Evolutionary conservation across 2,113 vertebrate genomes (phyloP).

Genomic region (Rhadina sibilatrix): DNA sequence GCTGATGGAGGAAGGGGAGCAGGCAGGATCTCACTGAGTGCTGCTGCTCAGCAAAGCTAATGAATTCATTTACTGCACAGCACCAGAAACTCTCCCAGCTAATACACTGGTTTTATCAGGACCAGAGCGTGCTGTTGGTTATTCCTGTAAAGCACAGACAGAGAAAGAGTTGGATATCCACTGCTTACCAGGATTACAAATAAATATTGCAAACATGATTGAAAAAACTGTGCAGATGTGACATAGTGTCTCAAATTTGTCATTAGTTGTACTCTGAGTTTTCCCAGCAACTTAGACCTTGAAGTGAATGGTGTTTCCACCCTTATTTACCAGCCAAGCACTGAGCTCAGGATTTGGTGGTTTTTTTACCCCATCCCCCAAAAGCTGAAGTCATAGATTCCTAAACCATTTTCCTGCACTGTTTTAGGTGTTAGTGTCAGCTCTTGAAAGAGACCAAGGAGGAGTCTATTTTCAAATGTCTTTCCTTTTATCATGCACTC

Average conservation of each 20-base stretch:
- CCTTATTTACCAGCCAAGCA: slow-evolving; percentile 1
- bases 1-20: not conserved
- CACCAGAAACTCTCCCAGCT: not conserved
- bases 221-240: not conserved
- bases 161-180: not conserved
- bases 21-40: not conserved
- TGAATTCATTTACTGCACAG: not conserved
- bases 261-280: not conserved
- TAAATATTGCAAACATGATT: not conserved
- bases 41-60: not conserved
- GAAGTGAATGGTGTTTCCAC: not conserved
- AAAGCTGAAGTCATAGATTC: not conserved
- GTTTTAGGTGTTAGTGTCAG: not conserved
- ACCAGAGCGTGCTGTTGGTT: fast-evolving
- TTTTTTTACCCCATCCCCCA: not conserved
- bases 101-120: not conserved
- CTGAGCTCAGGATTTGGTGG: not conserved
- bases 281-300: not conserved
- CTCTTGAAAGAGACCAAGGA: not conserved
- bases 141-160: not conserved
- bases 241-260: not conserved
- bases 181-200: not conserved
- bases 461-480: not conserved
- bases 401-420: not conserved
- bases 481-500: not conserved